Evolutionary conservation across 2,888 invertebrate genomes (phyloP).

Genomic region (Seira sanloemensis): DNA sequence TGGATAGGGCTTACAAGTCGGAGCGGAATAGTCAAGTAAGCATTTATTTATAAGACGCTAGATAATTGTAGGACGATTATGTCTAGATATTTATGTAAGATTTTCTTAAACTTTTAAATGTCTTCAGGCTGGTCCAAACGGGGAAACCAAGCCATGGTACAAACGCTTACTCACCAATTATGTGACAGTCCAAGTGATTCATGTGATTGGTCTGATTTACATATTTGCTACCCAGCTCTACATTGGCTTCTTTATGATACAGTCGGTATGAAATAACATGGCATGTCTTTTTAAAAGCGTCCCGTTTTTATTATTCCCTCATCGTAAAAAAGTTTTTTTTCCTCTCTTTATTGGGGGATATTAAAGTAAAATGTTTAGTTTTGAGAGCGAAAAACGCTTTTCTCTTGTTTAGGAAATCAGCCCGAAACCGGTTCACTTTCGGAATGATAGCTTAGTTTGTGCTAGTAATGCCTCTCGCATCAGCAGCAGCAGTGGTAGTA

Average conservation of each 20-base stretch:
- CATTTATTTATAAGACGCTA: too few species aligned
- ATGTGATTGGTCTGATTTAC: conserved; percentile 58
- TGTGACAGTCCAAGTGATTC: conserved; percentile 58
- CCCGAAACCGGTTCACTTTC: conserved; percentile 34
- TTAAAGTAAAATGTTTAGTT: too few species aligned
- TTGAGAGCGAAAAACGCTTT: neutral
- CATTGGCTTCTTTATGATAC: conserved; percentile 49
- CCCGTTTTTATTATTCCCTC: too few species aligned
- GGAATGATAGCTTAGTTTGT: conserved; percentile 44
- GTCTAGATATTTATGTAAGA: neutral
- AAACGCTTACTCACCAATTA: conserved; percentile 61
- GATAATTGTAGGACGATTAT: neutral
- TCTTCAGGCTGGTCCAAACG: conserved; percentile 16
- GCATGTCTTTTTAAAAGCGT: neutral
- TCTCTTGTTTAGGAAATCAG: conserved; percentile 31
- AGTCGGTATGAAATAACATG: conserved; percentile 37
- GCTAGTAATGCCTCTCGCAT: neutral
- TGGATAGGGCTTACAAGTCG: conserved; percentile 45
- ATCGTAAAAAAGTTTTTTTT: neutral
- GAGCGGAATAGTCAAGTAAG: conserved; percentile 45
- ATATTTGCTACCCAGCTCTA: conserved; percentile 46
- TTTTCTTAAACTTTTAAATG: neutral
- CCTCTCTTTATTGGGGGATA: neutral
- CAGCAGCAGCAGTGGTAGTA: conserved; percentile 5
- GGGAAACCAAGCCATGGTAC: conserved; percentile 46